A percentile compares a stretch with the other conserved stretches of the same genome.
Conservation (phyloP, 2,113 vertebrate genomes). For the Osmerus eperlanus region DNA sequence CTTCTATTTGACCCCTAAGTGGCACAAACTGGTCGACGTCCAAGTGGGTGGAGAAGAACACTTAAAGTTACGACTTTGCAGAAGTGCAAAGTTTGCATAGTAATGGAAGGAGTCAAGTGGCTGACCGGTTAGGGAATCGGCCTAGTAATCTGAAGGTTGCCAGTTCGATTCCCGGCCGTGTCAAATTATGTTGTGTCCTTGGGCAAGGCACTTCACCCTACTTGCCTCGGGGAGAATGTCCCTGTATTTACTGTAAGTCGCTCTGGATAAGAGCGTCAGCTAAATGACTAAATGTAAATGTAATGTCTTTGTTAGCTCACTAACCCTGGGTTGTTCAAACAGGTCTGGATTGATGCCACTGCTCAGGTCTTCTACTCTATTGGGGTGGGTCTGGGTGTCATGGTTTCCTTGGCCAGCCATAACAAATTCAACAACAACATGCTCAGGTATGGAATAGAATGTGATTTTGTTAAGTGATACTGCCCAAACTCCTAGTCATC, state of each 20-base stretch:
- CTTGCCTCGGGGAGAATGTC: no score
- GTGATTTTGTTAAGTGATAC: not conserved
- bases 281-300: no score
- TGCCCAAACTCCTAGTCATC: not conserved
- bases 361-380: slow-evolving; percentile 48
- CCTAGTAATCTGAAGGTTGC: no score
- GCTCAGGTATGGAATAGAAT: slow-evolving; percentile 17
- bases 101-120: no score
- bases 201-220: no score
- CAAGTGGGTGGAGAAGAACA: slow-evolving; percentile 18
- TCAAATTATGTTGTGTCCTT: no score
- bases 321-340: not conserved
- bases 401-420: slow-evolving; percentile 43
- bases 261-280: no score
- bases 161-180: no score
- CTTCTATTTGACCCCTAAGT: slow-evolving; percentile 36
- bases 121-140: no score
- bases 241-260: no score
- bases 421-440: slow-evolving; percentile 45
- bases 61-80: not conserved
- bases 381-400: slow-evolving; percentile 37
- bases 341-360: slow-evolving; percentile 50
- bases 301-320: no score
- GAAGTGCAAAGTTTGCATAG: not conserved
- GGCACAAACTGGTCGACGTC: slow-evolving; percentile 32